Evolutionary conservation across 2,797 vertebrate species (phyloP).

Genomic region (Amphiprion clarkii): DNA sequence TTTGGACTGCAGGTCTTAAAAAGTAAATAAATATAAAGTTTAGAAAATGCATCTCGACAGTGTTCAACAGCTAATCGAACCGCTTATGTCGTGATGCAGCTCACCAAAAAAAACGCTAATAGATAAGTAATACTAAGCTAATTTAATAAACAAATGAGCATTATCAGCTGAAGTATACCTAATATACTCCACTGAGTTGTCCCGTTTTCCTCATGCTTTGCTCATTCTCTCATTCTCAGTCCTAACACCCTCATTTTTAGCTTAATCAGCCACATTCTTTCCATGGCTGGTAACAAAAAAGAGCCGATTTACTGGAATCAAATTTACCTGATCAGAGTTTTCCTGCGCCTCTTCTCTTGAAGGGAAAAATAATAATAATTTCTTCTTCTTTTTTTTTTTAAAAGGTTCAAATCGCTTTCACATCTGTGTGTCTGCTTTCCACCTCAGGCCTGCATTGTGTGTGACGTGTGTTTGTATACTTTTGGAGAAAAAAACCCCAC

Average conservation of each 20-base stretch:
- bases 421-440: slow-evolving; percentile 80
- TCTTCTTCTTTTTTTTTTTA: background rate
- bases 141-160: no score
- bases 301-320: slow-evolving; percentile 71
- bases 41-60: no score
- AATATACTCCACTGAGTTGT: background rate
- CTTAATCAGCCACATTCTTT: slow-evolving; percentile 79
- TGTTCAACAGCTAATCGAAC: no score
- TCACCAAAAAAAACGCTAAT: no score
- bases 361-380: slow-evolving; percentile 56
- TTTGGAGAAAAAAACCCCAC: slow-evolving; percentile 41
- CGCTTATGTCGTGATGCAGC: no score
- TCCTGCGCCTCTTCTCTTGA: slow-evolving; percentile 52
- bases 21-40: background rate
- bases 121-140: no score
- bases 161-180: background rate
- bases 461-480: slow-evolving; percentile 31
- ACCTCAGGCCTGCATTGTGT: slow-evolving; percentile 45
- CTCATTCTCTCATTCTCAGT: background rate
- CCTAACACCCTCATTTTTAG: slow-evolving; percentile 20
- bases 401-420: slow-evolving; percentile 67
- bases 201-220: no score
- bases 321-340: slow-evolving; percentile 78
- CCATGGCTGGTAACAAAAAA: slow-evolving; percentile 69
- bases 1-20: background rate